phyloP scores from a whole-genome alignment of 64 coral and sea anemone species.

The Montipora foliosa region DNA sequence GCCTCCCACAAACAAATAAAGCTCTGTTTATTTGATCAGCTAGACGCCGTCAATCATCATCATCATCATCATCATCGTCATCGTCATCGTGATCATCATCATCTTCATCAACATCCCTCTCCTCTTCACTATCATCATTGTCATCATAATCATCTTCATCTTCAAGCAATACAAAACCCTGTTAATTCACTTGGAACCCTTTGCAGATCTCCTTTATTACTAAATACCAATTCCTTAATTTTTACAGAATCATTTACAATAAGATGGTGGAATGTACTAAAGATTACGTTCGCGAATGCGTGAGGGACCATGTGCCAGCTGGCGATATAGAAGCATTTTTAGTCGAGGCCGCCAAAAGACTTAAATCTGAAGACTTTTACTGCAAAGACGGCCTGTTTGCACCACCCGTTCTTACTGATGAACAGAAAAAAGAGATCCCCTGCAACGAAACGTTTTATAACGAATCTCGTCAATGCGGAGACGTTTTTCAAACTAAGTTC shows the following conservation, averaged over 20 bases:
- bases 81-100: no score
- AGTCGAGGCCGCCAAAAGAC: constrained; percentile 12
- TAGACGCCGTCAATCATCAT: neutral
- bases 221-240: no score
- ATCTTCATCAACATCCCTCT: no score
- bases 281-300: constrained; percentile 27
- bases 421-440: constrained; percentile 41
- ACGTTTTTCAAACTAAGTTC: constrained; percentile 35
- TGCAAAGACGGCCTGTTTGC: constrained; percentile 40
- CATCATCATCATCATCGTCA: neutral
- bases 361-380: constrained; percentile 38
- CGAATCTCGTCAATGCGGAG: neutral
- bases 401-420: constrained; percentile 13
- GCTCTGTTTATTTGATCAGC: neutral
- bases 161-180: no score
- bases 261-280: constrained; percentile 44
- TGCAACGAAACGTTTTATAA: constrained; percentile 34
- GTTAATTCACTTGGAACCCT: no score
- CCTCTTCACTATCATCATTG: no score
- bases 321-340: constrained; percentile 41
- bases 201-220: no score
- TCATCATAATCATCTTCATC: no score
- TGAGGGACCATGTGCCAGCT: neutral
- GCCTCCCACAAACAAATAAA: no score
- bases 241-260: constrained; percentile 1